A percentile compares a stretch with the other conserved stretches of the same genome.
Evolutionary conservation across 1,140 invertebrate genomes (phyloP).

Genomic region (Orius insidiosus): DNA sequence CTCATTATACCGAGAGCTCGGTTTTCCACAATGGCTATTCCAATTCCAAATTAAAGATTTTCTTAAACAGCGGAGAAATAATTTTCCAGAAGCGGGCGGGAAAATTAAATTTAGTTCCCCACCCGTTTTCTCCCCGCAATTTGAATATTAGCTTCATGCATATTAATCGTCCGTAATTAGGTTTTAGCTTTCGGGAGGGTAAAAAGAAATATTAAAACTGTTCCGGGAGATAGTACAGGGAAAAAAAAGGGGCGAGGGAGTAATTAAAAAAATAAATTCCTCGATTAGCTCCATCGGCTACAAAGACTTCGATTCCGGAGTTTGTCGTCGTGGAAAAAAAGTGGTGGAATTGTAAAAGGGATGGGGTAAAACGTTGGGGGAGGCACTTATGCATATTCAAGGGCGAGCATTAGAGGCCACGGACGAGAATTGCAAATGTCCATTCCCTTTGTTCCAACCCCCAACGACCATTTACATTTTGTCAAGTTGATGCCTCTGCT

Average conservation of each 20-base stretch:
- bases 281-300: too few species aligned
- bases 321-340: neutral
- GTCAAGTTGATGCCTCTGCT: slow-evolving; percentile 2
- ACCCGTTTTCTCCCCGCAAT: slow-evolving; percentile 8
- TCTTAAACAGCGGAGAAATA: slow-evolving; percentile 9
- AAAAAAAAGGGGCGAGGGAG: neutral
- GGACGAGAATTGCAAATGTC: slow-evolving; percentile 10
- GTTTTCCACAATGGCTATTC: slow-evolving; percentile 1
- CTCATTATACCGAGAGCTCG: slow-evolving; percentile 5
- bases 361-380: neutral
- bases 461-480: slow-evolving; percentile 8
- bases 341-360: slow-evolving; percentile 4
- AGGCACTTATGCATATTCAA: slow-evolving; percentile 8
- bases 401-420: slow-evolving; percentile 6
- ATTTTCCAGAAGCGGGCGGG: neutral
- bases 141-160: slow-evolving; percentile 12
- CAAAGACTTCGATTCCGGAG: too few species aligned
- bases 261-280: neutral
- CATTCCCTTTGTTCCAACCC: slow-evolving; percentile 1
- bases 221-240: neutral
- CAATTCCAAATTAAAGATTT: slow-evolving; percentile 11
- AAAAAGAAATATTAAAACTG: slow-evolving; percentile 11
- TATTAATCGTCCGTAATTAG: slow-evolving; percentile 12
- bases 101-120: slow-evolving; percentile 8
- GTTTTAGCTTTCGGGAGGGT: slow-evolving; percentile 4